Conservation (phyloP, 2,797 vertebrate species). For the Ctenosaura bakeri region DNA sequence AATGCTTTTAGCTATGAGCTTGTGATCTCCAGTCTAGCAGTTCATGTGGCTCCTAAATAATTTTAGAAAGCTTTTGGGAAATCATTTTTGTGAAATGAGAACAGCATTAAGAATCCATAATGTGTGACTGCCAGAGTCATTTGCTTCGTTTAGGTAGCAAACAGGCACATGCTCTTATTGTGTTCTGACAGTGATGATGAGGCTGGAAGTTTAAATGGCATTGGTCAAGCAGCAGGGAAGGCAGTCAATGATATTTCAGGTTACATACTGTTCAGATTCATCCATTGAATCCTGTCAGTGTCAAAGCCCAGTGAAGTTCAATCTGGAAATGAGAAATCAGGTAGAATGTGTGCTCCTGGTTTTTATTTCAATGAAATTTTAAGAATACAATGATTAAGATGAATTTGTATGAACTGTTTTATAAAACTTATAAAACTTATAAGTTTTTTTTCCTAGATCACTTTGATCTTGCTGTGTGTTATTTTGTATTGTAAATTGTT, state of each 20-base stretch:
- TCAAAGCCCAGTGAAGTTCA: not conserved
- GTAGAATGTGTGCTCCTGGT: not conserved
- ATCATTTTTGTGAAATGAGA: not conserved
- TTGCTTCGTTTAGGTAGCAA: not conserved
- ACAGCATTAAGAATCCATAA: not conserved
- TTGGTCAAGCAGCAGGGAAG: not conserved
- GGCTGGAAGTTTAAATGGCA: not conserved
- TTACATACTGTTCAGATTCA: not conserved
- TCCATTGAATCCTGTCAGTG: not conserved
- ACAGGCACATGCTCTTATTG: not conserved
- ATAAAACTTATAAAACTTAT: not conserved
- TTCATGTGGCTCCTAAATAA: not conserved
- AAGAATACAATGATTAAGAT: not conserved
- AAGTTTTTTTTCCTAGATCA: too few species aligned
- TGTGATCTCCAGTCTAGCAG: not conserved
- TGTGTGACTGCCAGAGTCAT: not conserved
- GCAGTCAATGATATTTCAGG: not conserved
- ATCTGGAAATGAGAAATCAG: not conserved
- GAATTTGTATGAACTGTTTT: not conserved
- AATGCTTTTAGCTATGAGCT: not conserved
- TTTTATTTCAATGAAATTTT: not conserved
- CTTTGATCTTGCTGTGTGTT: not conserved
- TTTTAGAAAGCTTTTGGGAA: slow-evolving; percentile 20
- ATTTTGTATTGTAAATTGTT: not conserved
- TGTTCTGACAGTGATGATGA: not conserved